Base-by-base conservation (phyloP, 2,113 vertebrate species). In the Hydrolagus affinis region DNA sequence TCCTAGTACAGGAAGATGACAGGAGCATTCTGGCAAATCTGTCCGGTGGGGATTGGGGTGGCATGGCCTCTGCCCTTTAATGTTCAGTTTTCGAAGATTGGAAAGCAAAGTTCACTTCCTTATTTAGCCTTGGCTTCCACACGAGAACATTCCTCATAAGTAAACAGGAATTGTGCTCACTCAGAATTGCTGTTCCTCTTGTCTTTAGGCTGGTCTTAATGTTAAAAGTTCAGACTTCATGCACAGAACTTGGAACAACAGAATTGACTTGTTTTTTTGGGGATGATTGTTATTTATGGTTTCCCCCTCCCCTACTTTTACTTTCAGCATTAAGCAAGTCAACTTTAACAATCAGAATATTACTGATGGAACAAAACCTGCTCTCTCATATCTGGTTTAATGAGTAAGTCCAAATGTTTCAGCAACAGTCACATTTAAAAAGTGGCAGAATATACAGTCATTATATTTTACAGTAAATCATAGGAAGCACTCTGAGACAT, bases 131-230 rank as follows among this genome's bases (percentile, higher is more conserved):
- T 83, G 78, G 62, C 60, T 28, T 68, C 78, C 17, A 9, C 30
- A 8, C 62, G 23, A 62, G 59, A 83, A 66, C 77, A 83, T 83
- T 66, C 77, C 25, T 30, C 14, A 14, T 8, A 8, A 3, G 25
- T 83, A 83, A 83, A 83, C 77, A 83, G 77, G 60, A 66, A 30
- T 11, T 83, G 78, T 25, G 59, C 62, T 83, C 60, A 32, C 25
- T 80, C 30, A 14, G 62, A 66, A 83, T 66, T 32, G 23, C 25
- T 14, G 30, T 15, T 66, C 23, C 14, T 19, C 60, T 66, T 66
- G 23, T 21, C 17, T 83, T 21, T 6, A 9, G 28, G 25, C 25
- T 14, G 32, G 11, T 66, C 25, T 3, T 30, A 19, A 83, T 32
- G 8, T 66, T 66, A 64, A 83, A 28, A 83, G 25, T 17, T 80